Evolutionary conservation across 2,888 invertebrate genomes (phyloP), one percentile per base, ranked within the genome.

Genomic region (Aethes cnicana): DNA sequence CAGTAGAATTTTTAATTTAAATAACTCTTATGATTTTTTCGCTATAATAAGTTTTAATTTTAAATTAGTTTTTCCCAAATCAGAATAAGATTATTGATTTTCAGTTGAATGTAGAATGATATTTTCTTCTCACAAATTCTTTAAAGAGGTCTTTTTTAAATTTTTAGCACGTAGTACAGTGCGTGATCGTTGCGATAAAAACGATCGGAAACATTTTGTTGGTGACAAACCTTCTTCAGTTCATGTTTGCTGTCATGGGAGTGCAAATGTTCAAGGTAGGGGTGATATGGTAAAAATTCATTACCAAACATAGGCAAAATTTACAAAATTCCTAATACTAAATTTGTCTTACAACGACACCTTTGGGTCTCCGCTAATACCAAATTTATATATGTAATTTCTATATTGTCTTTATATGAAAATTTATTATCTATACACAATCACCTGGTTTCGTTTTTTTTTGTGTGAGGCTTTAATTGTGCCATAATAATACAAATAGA

Each of bases 241-340:
- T 99, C 94, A 99, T 99, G 98, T 99, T 99, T 91, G 98, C 99
- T 79, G 98, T 99, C 86, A 99, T 99, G 92, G 99, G 99, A 91
- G 99, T 99, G 88, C 99, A 99, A 92, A 95, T 99, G 88, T 99
- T 99, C 94, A 99, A 99, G 97, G 98, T 98, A 95, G 94, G 94
- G 90, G 70, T 64, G 55, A 53, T 9, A 39, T 16, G 39, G 37
- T 33, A 66, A 66, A 52, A 65, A 48, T 33, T 54, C 41, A 37
- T 20, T 41, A 14, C 33, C 18, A 60, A 58, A 57, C 58, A 32
- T n/a, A n/a, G n/a, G n/a, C n/a, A 47, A 50, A 55, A 56, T 58
- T 59, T 44, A 3, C 8, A 12, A 37, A 32, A 25, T 8, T 12
- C 8, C 12, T 8, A 25, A 11, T n/a, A 8, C 16, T 12, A 28